Evolutionary conservation across 1,140 invertebrate genomes (phyloP), one percentile per base, ranked within the genome.

Genomic region (Pogonomyrmex barbatus): DNA sequence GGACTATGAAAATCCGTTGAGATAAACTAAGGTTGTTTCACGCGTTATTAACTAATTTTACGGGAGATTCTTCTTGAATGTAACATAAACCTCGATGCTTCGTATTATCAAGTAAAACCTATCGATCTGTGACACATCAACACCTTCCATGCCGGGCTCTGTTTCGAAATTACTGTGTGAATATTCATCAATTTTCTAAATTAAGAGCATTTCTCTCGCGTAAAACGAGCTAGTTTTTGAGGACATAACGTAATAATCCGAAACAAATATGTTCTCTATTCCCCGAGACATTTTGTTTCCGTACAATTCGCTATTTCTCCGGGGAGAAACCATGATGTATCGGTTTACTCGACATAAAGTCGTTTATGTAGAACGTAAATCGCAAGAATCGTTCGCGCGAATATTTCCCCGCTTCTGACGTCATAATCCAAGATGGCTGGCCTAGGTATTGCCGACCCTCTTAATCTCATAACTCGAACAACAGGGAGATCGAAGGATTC

Each of bases 391-490:
- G 42, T 62, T 63, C 67, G 12, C 52, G 52, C 73, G 24, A 24
- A 83, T 83, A 75, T 83, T 73, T 73, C 45, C 56, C 33, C 79
- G 79, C 79, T 75, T 83, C 79, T 83, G 79, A 83, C 79, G 68
- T 83, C 79, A 83, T 60, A 75, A 73, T 47, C 54, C 79, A 83
- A 83, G 68, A 83, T 83, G 79, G 79, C 45, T 83, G 79, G 54
- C 30, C 47, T 50, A 82, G 79, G 52, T 82, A 82, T 82, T 60
- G 56, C 54, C 54, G 68, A 60, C 30, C 54, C 79, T 24, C 24
- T 75, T 83, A 83, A 83, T 83, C 79, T 83, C 30, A 39, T 83
- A 75, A 83, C 79, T 62, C 54, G 79, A 75, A 83, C 79, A 83
- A 83, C 54, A 60, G 30, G 42, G 54, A 83, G 54, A 83, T 83